Percentiles rank a stretch among this genome's conserved stretches.
Evolutionary conservation across 2,888 invertebrate species (phyloP).

Genomic region (Callimorpha dominula): DNA sequence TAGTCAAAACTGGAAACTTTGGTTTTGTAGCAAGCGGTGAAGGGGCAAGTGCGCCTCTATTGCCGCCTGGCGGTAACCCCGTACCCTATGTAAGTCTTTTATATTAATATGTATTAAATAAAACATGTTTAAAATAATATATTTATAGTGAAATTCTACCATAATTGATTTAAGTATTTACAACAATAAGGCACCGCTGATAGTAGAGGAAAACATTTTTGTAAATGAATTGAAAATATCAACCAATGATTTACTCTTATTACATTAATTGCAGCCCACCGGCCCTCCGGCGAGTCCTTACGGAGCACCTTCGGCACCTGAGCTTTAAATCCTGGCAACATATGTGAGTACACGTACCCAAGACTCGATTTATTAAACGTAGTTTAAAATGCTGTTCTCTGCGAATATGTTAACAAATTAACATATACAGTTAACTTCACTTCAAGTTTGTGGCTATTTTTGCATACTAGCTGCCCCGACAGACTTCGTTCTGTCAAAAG

Average conservation of each 20-base stretch:
- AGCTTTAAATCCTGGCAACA: conserved; percentile 60
- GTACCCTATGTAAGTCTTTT: conserved; percentile 60
- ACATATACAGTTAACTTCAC: no score
- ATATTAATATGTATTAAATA: neutral
- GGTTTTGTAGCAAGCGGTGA: conserved; percentile 51
- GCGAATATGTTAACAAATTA: no score
- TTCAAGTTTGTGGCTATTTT: no score
- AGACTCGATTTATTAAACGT: neutral
- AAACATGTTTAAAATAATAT: no score
- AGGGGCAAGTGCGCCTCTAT: conserved; percentile 48
- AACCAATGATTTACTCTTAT: neutral
- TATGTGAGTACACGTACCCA: conserved; percentile 41
- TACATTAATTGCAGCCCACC: conserved; percentile 39
- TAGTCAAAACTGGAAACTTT: conserved; percentile 57
- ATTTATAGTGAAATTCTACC: no score
- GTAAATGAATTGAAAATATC: no score
- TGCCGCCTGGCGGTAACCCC: conserved; percentile 53
- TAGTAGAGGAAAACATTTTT: no score
- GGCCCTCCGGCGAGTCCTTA: conserved; percentile 61
- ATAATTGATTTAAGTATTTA: neutral
- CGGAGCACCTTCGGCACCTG: conserved; percentile 67
- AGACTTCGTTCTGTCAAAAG: no score
- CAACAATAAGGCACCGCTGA: no score
- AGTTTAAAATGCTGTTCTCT: neutral
- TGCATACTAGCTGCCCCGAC: no score